Percentiles rank a stretch among this genome's conserved stretches.
Evolutionary conservation across 1,140 invertebrate genomes (phyloP).

Genomic region (Drosophila simulans): DNA sequence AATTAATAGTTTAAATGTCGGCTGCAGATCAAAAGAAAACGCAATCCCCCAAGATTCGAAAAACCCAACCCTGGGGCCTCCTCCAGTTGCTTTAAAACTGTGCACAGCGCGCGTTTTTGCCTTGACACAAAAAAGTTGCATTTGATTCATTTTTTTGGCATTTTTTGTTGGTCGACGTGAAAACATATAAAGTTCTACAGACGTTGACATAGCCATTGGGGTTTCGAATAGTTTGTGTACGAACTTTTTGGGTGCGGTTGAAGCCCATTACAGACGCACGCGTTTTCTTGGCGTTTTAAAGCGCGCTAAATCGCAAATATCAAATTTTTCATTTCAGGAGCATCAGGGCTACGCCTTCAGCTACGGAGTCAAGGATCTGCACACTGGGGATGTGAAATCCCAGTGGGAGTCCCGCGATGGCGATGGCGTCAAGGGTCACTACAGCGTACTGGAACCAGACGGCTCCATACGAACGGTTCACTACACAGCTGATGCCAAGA

Average conservation of each 20-base stretch:
- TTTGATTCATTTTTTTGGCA: constrained; percentile 49
- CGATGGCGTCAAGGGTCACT: constrained; percentile 87
- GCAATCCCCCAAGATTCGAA: constrained; percentile 34
- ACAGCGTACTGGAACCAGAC: constrained; percentile 88
- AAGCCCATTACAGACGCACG: background rate
- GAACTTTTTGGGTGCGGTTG: constrained; percentile 34
- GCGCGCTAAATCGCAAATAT: background rate
- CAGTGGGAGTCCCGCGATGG: constrained; percentile 87
- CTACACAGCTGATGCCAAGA: constrained; percentile 87
- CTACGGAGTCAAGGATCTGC: constrained; percentile 89
- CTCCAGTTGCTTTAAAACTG: constrained; percentile 68
- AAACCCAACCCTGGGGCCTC: constrained; percentile 50
- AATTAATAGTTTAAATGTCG: constrained; percentile 58
- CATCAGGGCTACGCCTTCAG: constrained; percentile 89
- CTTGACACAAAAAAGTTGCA: constrained; percentile 64
- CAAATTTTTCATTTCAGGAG: constrained; percentile 80
- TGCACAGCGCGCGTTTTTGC: constrained; percentile 70
- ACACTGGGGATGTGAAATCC: constrained; percentile 88
- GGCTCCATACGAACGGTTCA: constrained; percentile 87
- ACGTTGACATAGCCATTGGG: constrained; percentile 50
- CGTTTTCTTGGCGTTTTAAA: background rate
- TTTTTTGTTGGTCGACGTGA: constrained; percentile 51
- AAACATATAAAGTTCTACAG: constrained; percentile 59
- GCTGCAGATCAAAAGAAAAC: constrained; percentile 65
- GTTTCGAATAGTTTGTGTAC: constrained; percentile 31